Percentiles rank a stretch among this genome's conserved stretches.
Evolutionary conservation across 1,140 invertebrate genomes (phyloP).

Genomic region (Brachionus asplanchnoidis): DNA sequence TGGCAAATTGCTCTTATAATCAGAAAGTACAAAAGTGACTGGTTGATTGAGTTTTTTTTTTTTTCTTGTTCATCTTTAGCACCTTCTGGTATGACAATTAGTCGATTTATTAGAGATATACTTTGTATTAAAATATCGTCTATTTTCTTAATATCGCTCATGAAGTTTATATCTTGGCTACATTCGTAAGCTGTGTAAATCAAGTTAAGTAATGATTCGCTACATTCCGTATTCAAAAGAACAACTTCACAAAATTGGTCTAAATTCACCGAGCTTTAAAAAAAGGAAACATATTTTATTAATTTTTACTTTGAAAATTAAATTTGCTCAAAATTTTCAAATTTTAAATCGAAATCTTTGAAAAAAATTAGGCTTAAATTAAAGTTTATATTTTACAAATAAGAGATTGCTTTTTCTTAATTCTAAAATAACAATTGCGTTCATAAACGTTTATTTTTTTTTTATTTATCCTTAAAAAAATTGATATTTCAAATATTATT

Average conservation of each 20-base stretch:
- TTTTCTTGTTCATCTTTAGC: background rate
- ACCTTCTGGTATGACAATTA: background rate
- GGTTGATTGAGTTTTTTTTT: background rate
- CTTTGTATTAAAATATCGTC: constrained; percentile 6
- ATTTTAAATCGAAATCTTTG: too few relatives aligned
- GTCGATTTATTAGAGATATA: constrained; percentile 29
- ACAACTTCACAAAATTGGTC: constrained; percentile 27
- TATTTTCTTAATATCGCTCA: background rate
- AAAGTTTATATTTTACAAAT: too few relatives aligned
- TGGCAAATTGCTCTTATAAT: constrained; percentile 18
- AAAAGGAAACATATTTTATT: background rate
- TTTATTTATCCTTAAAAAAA: too few relatives aligned
- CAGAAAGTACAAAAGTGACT: background rate
- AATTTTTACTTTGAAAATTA: too few relatives aligned
- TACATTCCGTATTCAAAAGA: constrained; percentile 36
- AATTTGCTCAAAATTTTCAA: too few relatives aligned
- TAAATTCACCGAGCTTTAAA: background rate
- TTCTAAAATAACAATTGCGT: too few relatives aligned
- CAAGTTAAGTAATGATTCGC: constrained; percentile 6
- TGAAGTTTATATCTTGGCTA: background rate
- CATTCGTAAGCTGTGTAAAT: constrained; percentile 12
- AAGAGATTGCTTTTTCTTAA: too few relatives aligned
- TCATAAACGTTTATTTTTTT: too few relatives aligned
- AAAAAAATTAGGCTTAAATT: too few relatives aligned
- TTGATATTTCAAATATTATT: too few relatives aligned